Evolutionary conservation across 2,888 invertebrate genomes (phyloP), one percentile per base, ranked within the genome.

Genomic region (Andrena minutula): DNA sequence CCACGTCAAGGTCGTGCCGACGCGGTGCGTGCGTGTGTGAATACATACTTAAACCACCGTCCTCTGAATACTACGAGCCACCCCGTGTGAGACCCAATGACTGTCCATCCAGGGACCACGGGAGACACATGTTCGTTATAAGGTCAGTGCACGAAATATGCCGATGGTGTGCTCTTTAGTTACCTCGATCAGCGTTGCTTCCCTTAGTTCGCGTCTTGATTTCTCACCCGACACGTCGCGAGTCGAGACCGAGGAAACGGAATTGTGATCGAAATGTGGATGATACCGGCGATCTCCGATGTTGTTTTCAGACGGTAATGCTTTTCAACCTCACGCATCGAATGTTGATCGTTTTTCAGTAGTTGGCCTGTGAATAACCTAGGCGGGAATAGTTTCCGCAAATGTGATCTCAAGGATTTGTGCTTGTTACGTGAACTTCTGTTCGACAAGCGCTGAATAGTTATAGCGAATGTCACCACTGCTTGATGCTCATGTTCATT

Each of bases 91-190:
- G 92, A 92, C 91, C 93, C 93, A 92, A 93, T 93, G 93, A 93
- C 91, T 93, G 92, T 92, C 93, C 90, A 93, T 92, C 92, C 91
- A 92, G 93, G 93, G 93, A 92, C 91, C 91, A 93, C 93, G 91
- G 93, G 93, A 93, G 92, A 93, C 93, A 93, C 93, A 93, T 93
- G 93, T 93, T 93, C 93, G 90, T 93, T 93, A 93, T 93, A 93
- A 93, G 93, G 93, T 93, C 85, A 90, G 93, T 92, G 86, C 79
- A 87, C 82, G 79, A 84, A 41, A 49, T 71, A 28, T 72, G 51
- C 61, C 23, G 56, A 70, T 64, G 71, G 73, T 79, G 70, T 56
- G 28, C 41, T 35, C 60, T 60, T 51, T 72, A 82, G 81, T 56
- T 79, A n/a, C 56, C 16, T 49, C 53, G 66, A 60, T 47, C 32